Conservation (phyloP, 35 echinoderm and acorn worm genomes). For the Amphiura filiformis region DNA sequence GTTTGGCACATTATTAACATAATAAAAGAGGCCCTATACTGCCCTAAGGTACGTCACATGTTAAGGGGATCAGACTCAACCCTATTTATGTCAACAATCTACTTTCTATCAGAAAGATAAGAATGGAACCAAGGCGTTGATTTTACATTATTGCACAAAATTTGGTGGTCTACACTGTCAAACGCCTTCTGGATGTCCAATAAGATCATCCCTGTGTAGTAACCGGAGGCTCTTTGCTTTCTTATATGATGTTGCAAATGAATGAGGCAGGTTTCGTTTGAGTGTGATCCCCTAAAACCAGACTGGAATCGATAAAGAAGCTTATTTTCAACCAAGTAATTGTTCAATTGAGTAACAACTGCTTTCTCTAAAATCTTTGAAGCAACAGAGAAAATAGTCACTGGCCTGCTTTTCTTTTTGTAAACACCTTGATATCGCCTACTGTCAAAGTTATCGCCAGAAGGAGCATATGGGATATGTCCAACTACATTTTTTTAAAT, state of each 20-base stretch:
- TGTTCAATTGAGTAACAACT: conserved; percentile 20
- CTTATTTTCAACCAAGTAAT: conserved; percentile 9
- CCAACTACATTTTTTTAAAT: too few relatives aligned
- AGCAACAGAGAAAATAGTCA: conserved; percentile 18
- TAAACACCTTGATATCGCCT: too few relatives aligned
- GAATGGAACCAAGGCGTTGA: too few relatives aligned
- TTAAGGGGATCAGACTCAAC: too few relatives aligned
- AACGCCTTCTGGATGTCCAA: conserved; percentile 13
- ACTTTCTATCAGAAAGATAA: too few relatives aligned
- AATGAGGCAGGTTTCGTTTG: conserved; percentile 12
- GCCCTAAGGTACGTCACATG: too few relatives aligned
- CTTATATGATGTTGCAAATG: not conserved
- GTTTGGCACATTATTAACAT: too few relatives aligned
- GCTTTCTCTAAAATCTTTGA: conserved; percentile 27
- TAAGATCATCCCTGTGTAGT: not conserved
- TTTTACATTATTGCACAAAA: conserved; percentile 10
- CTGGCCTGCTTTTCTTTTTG: conserved; percentile 24
- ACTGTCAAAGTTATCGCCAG: too few relatives aligned
- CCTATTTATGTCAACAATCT: too few relatives aligned
- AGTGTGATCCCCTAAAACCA: conserved; percentile 24
- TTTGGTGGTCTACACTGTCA: conserved; percentile 1
- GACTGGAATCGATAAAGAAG: conserved; percentile 24
- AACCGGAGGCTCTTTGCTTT: not conserved
- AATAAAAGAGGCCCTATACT: too few relatives aligned
- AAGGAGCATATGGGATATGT: too few relatives aligned